Evolutionary conservation across 1,140 invertebrate genomes (phyloP).

Genomic region (Pemphigus obesinymphae): DNA sequence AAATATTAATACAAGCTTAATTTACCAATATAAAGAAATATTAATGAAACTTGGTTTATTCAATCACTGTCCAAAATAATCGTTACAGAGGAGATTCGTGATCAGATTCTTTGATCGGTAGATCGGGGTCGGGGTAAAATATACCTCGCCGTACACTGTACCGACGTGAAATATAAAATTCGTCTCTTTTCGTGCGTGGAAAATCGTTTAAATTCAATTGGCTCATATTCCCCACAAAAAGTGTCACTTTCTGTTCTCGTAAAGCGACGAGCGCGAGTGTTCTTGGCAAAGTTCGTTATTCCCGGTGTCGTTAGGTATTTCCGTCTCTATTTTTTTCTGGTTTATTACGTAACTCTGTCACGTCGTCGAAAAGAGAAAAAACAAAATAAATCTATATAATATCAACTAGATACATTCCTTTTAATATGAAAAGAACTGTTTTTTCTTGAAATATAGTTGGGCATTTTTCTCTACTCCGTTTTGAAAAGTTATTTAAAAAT

Average conservation of each 20-base stretch:
- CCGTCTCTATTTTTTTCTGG: background rate
- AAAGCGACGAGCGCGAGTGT: slow-evolving; percentile 32
- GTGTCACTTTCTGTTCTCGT: slow-evolving; percentile 25
- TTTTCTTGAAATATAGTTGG: background rate
- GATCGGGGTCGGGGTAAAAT: background rate
- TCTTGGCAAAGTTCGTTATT: slow-evolving; percentile 27
- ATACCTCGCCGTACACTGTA: background rate
- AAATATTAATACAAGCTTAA: no score
- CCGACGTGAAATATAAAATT: slow-evolving; percentile 5
- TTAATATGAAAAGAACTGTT: slow-evolving; percentile 7
- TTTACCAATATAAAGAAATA: background rate
- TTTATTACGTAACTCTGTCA: slow-evolving; percentile 22
- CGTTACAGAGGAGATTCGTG: background rate
- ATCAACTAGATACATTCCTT: background rate
- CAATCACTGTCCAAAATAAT: background rate
- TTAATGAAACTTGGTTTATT: background rate
- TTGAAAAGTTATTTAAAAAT: background rate
- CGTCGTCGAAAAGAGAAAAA: slow-evolving; percentile 25
- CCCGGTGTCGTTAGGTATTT: slow-evolving; percentile 30
- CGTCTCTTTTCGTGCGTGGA: background rate
- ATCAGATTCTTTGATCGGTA: background rate
- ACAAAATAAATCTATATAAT: slow-evolving; percentile 16
- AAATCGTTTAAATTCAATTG: slow-evolving; percentile 37
- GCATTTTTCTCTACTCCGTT: background rate
- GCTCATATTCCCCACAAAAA: background rate